phyloP scores from a whole-genome alignment of 1,140 invertebrate species.

The Platyura marginata region DNA sequence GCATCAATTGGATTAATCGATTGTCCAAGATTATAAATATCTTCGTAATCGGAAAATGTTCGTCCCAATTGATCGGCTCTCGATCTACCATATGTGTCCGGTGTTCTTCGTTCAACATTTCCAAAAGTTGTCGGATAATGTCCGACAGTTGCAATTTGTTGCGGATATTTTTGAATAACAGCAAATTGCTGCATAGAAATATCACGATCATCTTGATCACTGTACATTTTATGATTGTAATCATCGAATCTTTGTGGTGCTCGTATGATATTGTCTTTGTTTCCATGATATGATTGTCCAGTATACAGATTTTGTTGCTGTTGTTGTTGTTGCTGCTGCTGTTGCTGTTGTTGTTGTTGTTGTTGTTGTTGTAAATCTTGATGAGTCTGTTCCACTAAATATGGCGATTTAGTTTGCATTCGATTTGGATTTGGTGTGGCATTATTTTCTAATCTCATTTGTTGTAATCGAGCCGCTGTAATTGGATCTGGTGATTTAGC shows the following conservation, averaged over 20 bases:
- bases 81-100: slow-evolving; percentile 61
- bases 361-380: slow-evolving; percentile 8
- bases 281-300: slow-evolving; percentile 19
- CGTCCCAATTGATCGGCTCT: slow-evolving; percentile 26
- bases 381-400: slow-evolving; percentile 21
- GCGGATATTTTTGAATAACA: slow-evolving; percentile 15
- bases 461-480: no score
- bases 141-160: slow-evolving; percentile 10
- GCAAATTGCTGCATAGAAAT: background rate
- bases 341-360: slow-evolving; percentile 7
- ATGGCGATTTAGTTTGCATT: background rate
- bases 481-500: no score
- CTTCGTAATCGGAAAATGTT: slow-evolving; percentile 54
- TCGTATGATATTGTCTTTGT: slow-evolving; percentile 9
- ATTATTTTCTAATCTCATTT: no score
- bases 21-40: slow-evolving; percentile 39
- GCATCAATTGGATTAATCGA: slow-evolving; percentile 9
- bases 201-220: background rate
- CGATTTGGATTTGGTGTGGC: background rate
- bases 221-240: background rate
- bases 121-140: slow-evolving; percentile 5
- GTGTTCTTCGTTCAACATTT: slow-evolving; percentile 45
- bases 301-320: background rate
- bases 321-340: background rate
- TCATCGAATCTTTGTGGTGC: background rate